Evolutionary conservation across 2,888 invertebrate species (phyloP).

Genomic region (Rhorus exstirpatorius): DNA sequence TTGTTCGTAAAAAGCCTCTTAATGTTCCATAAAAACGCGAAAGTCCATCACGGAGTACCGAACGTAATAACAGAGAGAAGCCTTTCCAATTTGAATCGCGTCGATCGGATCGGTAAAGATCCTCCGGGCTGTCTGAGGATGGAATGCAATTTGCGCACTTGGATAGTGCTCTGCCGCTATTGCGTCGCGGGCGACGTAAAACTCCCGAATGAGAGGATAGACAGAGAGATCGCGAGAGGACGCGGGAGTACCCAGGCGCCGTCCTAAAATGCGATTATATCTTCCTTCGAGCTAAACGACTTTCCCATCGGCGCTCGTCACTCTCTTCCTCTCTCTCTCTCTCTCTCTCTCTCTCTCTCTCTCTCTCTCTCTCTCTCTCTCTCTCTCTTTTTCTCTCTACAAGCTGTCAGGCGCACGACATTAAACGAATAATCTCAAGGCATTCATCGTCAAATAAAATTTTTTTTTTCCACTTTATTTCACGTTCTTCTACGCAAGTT

Average conservation of each 20-base stretch:
- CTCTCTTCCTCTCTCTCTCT: neutral
- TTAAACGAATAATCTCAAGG: constrained; percentile 53
- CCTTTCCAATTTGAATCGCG: constrained; percentile 71
- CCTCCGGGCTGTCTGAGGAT: constrained; percentile 68
- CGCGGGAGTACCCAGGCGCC: constrained; percentile 51
- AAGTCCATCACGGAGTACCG: constrained; percentile 43
- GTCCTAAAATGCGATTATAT: constrained; percentile 74
- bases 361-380: constrained; percentile 3
- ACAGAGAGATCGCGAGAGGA: constrained; percentile 3
- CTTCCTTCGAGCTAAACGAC: constrained; percentile 51
- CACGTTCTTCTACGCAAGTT: too few relatives aligned
- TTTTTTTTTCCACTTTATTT: constrained; percentile 36
- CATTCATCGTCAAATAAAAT: constrained; percentile 46
- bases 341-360: neutral
- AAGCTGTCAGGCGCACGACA: constrained; percentile 17
- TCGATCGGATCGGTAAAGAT: constrained; percentile 68
- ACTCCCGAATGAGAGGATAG: constrained; percentile 29
- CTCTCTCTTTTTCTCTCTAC: constrained; percentile 5
- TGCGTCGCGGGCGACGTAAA: constrained; percentile 51
- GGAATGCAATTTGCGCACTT: constrained; percentile 76
- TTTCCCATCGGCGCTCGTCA: neutral
- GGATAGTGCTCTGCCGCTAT: constrained; percentile 64
- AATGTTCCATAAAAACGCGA: constrained; percentile 50
- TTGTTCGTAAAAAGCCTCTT: constrained; percentile 45
- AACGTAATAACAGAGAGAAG: constrained; percentile 70